These are phyloP conservation scores for Corythaixoides concolor DNA, from an alignment of 2,113 vertebrate genomes.

Conservation along the genomic window DNA sequence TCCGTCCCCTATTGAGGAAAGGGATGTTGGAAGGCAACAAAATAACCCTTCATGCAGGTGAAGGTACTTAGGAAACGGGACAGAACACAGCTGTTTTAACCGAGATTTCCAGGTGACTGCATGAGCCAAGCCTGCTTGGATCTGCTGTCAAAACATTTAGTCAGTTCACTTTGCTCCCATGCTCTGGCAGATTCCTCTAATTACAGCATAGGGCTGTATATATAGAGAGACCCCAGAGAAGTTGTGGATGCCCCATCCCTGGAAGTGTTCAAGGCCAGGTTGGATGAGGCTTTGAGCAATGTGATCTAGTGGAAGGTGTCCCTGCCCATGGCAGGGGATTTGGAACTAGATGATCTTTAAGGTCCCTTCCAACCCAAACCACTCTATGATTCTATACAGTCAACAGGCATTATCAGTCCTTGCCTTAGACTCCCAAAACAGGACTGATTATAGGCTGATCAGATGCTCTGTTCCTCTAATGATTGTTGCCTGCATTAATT, in stretches of 20 bases:
- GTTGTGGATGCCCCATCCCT: no score
- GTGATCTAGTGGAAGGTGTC: no score
- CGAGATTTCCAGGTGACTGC: background rate
- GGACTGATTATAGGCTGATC: background rate
- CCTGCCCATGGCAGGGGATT: no score
- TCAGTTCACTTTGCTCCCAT: background rate
- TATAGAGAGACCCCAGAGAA: no score
- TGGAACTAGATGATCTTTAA: no score
- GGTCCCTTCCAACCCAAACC: no score
- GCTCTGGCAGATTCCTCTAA: background rate
- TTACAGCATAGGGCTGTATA: no score
- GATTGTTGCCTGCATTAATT: background rate
- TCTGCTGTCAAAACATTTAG: background rate
- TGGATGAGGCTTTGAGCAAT: no score
- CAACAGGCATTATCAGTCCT: background rate
- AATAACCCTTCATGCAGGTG: accelerated
- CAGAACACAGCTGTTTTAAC: background rate
- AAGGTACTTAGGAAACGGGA: background rate
- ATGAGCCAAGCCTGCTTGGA: background rate
- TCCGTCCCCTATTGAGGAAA: background rate
- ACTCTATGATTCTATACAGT: background rate
- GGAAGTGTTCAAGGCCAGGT: no score
- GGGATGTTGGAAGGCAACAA: background rate
- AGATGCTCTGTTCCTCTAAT: background rate
- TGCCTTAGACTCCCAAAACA: background rate